Percentiles rank a stretch among this genome's conserved stretches.
Conservation (phyloP, 2,888 invertebrate genomes). For the Cremastobaeus sp. region DNA sequence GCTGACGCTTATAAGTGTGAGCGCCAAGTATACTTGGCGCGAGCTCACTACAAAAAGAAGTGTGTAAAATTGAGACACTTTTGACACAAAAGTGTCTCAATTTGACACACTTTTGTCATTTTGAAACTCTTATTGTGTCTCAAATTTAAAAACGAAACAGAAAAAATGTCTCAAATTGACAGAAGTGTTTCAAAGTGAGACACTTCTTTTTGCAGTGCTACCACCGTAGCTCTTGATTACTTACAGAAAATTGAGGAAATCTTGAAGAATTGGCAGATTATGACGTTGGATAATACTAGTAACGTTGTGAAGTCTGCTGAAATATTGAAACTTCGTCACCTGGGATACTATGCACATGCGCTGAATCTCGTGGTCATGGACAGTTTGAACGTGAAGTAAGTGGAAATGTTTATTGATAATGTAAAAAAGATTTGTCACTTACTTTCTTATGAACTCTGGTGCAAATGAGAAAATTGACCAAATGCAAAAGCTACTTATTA, state of each 20-base stretch:
- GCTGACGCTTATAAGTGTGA: too few species aligned
- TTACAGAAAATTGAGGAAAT: constrained; percentile 5
- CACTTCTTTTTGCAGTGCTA: too few species aligned
- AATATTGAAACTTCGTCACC: background rate
- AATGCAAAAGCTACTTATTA: constrained; percentile 1
- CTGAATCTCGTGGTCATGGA: constrained; percentile 1
- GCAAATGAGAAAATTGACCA: constrained; percentile 3
- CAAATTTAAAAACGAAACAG: too few species aligned
- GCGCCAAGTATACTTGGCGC: too few species aligned
- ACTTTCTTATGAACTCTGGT: background rate
- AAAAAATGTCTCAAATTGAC: too few species aligned
- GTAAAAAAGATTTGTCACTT: constrained; percentile 6
- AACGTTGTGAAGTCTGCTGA: constrained; percentile 1
- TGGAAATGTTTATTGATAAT: background rate
- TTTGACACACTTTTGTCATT: too few species aligned
- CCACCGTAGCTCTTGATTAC: too few species aligned
- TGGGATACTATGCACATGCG: constrained; percentile 7
- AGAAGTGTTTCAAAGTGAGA: too few species aligned
- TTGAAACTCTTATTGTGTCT: too few species aligned
- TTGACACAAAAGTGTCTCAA: too few species aligned
- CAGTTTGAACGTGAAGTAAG: background rate
- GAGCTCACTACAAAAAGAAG: too few species aligned
- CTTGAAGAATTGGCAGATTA: background rate
- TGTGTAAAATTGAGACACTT: too few species aligned
- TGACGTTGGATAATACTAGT: background rate